Conservation (phyloP, 2,797 vertebrate species). For the Onychomys torridus region DNA sequence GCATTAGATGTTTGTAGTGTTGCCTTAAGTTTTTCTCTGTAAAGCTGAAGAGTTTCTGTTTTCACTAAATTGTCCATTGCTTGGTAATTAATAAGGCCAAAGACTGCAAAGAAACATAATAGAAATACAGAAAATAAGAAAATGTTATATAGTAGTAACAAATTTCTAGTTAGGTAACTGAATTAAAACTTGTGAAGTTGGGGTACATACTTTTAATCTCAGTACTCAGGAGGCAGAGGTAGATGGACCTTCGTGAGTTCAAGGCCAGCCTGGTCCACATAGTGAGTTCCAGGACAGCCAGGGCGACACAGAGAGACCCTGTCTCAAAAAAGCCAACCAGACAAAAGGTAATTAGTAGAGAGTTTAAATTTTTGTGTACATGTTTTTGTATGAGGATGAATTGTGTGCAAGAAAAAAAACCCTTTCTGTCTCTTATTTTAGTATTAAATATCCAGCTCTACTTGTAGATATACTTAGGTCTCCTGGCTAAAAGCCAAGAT, state of each 20-base stretch:
- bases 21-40: constrained; percentile 43
- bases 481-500: constrained; percentile 63
- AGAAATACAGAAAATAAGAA: constrained; percentile 43
- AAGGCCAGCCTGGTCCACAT: neutral
- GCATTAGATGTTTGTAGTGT: constrained; percentile 54
- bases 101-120: constrained; percentile 27
- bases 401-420: constrained; percentile 32
- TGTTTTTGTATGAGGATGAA: neutral
- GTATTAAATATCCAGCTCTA: constrained; percentile 51
- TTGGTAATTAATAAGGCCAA: constrained; percentile 48
- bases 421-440: constrained; percentile 48
- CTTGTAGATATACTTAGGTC: constrained; percentile 49
- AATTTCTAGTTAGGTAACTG: constrained; percentile 46
- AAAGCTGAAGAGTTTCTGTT: constrained; percentile 53
- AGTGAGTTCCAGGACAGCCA: neutral
- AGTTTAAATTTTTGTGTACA: constrained; percentile 20
- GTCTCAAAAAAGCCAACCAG: neutral
- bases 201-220: neutral
- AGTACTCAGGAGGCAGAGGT: neutral
- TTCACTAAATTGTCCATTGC: constrained; percentile 31
- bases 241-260: neutral
- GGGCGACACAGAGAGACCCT: neutral
- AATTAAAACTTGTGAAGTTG: constrained; percentile 36
- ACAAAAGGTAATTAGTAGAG: neutral
- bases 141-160: constrained; percentile 26